These are phyloP conservation scores for Charadrius vociferus DNA, from an alignment of 2,113 vertebrate genomes.

Conservation along the genomic window DNA sequence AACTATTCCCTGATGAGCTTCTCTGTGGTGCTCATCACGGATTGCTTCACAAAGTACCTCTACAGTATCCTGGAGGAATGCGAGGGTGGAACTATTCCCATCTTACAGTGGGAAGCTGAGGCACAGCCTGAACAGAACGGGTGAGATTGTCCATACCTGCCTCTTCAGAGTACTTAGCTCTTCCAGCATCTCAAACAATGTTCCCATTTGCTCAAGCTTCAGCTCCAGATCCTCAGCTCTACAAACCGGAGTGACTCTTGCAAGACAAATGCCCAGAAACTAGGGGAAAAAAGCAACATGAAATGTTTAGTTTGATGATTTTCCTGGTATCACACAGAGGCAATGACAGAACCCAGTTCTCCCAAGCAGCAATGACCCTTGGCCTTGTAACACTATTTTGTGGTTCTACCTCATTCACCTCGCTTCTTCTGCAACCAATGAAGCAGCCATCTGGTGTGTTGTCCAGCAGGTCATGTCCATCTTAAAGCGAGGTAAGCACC, in stretches of 20 bases:
- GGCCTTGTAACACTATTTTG: neutral
- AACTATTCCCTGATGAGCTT: conserved; percentile 1
- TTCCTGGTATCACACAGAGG: neutral
- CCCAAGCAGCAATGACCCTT: neutral
- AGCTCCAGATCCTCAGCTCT: neutral
- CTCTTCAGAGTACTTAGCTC: neutral
- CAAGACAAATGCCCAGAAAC: neutral
- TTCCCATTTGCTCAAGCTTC: neutral
- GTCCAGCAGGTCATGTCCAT: neutral
- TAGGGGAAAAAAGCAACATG: fast-evolving
- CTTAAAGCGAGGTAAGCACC: neutral
- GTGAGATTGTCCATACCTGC: neutral
- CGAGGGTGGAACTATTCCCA: neutral
- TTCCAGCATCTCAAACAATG: neutral
- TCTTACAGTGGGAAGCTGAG: neutral
- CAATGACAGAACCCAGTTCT: neutral
- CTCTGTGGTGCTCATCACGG: neutral
- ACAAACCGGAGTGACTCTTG: neutral
- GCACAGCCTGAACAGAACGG: neutral
- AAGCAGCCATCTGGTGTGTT: neutral
- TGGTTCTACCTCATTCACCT: neutral
- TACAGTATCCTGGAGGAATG: neutral
- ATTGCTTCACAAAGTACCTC: neutral
- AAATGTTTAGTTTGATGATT: neutral
- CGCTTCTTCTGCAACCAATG: neutral